Evolutionary conservation across 2,113 vertebrate genomes (phyloP), one percentile per base, ranked within the genome.

Genomic region (Bufo bufo): DNA sequence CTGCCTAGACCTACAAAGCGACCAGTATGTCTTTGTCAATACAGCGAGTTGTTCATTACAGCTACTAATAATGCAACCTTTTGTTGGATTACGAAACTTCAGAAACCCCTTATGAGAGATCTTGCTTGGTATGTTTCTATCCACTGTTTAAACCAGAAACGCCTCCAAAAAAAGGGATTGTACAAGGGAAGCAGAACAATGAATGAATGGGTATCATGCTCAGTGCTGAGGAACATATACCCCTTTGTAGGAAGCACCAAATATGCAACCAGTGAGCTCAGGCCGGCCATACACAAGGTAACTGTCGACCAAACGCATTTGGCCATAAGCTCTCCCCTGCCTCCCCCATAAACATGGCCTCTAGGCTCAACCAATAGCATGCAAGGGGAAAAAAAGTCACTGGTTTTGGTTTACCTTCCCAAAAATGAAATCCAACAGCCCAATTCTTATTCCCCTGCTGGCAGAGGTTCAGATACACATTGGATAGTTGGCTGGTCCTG

Each of bases 11-110:
- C 89, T 88, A 95, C 95, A 96, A 95, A 96, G 95, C 94, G 94
- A 94, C 94, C 93, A 96, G 95, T 95, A 95, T 95, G 93, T 91
- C 93, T 95, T 93, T 93, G 93, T 94, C 95, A 95, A 94, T 94
- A 94, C 95, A 95, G 94, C 91, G 78, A 95, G 95, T 94, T 92
- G 93, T 94, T 95, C 94, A 94, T 94, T 94, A 95, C 94, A 93
- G 90, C 92, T 94, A 93, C 93, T 93, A 94, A 95, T 95, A 94
- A 96, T 94, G 94, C 93, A 95, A 94, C 92, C 93, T 95, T 95
- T 95, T 95, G 94, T 96, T 94, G 94, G 90, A 92, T 91, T 93
- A 91, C 91, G 93, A 94, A 95, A 95, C 91, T 94, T 94, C 94
- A 95, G 93, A 95, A 95, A 93, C 91, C 90, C 93, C 92, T 88